Evolutionary conservation across 2,113 vertebrate species (phyloP), one percentile per base, ranked within the genome.

Genomic region (Neotoma lepida): DNA sequence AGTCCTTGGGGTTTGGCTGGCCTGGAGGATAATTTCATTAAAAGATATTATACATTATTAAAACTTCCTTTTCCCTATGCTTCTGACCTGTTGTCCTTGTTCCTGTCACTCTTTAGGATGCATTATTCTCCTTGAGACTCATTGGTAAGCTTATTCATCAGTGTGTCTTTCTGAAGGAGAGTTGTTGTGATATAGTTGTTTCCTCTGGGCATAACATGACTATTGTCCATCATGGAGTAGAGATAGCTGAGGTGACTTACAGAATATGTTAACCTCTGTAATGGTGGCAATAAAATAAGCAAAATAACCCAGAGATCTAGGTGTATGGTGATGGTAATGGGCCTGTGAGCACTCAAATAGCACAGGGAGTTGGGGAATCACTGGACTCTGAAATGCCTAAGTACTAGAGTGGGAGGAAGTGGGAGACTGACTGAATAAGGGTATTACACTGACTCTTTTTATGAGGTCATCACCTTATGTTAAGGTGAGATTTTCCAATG

Each of bases 71-170:
- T 93, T 20, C 61, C 13, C 66, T 80, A 1, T 61, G 35, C 74
- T 90, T 94, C 82, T 95, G 64, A 26, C 26, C 41, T 63, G 1
- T 35, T 90, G 24, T 41, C 35, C 26, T 66, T 82, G 24, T 76
- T 61, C 88, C 58, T 81, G 35, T 74, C 87, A 33, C 82, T 49
- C 70, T 95, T 87, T 92, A 68, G 81, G 70, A 58, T 76, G 26
- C 91, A 58, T 94, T 89, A 74, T 88, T 88, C 20, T 51, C 44
- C 61, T 63, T 9, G 71, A 68, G 66, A 68, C 82, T 86, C 33
- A 41, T 86, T 85, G 84, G 22, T 66, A 18, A 58, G 28, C 2
- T 56, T 81, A 44, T 61, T n/a, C 70, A 30, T 14, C 28, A 56
- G 26, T 76, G 3, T 78, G 35, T 80, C 0, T 63, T n/a, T 78